Conservation (phyloP, 2,888 invertebrate genomes). For the Lacanobia oleracea region DNA sequence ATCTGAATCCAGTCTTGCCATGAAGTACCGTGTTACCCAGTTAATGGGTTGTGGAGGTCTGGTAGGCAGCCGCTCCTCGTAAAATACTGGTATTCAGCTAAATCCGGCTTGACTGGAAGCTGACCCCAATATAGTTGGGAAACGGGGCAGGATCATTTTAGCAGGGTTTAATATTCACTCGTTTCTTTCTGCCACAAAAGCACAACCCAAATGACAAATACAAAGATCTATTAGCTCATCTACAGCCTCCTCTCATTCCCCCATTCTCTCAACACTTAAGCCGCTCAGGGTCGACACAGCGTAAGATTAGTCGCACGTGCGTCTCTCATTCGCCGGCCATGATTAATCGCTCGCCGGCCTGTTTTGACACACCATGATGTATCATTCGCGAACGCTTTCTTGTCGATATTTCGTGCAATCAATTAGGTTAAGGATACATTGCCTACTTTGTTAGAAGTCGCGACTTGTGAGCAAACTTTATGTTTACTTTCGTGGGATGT, state of each 20-base stretch:
- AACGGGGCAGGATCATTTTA: no score
- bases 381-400: constrained; percentile 86
- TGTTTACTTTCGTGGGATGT: constrained; percentile 32
- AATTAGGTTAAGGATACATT: constrained; percentile 80
- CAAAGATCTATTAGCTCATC: neutral
- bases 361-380: constrained; percentile 88
- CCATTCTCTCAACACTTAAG: constrained; percentile 57
- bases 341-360: constrained; percentile 85
- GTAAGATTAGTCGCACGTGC: constrained; percentile 84
- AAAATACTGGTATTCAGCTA: no score
- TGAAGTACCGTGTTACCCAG: no score
- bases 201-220: neutral
- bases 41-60: no score
- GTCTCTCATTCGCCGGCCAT: constrained; percentile 70
- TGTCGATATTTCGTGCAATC: constrained; percentile 84
- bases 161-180: no score
- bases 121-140: no score
- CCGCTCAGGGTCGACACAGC: constrained; percentile 69
- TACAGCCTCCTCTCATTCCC: neutral
- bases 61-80: no score
- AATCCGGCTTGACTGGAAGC: no score
- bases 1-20: no score
- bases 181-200: neutral
- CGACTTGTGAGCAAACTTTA: constrained; percentile 39
- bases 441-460: constrained; percentile 46